A percentile compares a stretch with the other conserved stretches of the same genome.
These are phyloP conservation scores for Drepana falcataria DNA, from an alignment of 2,888 invertebrate species.

Conservation along the genomic window DNA sequence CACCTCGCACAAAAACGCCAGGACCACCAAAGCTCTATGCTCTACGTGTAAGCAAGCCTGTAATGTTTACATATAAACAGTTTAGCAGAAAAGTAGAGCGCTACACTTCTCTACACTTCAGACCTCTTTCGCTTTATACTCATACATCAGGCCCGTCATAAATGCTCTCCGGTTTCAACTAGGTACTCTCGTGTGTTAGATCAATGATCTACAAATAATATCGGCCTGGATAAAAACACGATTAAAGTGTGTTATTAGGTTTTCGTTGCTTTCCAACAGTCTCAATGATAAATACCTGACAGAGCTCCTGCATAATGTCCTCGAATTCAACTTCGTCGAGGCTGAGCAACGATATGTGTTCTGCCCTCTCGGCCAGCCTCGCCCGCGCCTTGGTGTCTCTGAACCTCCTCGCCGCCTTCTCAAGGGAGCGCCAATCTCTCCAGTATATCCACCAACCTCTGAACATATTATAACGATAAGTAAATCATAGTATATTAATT, in stretches of 20 bases:
- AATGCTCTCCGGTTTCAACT: too few species aligned
- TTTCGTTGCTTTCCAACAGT: too few species aligned
- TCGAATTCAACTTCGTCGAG: slow-evolving; percentile 77
- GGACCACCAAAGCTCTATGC: slow-evolving; percentile 74
- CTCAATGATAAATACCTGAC: slow-evolving; percentile 54
- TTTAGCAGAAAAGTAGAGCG: too few species aligned
- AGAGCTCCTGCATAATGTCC: slow-evolving; percentile 76
- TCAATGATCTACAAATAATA: too few species aligned
- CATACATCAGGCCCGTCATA: too few species aligned
- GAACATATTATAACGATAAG: background rate
- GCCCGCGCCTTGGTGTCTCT: slow-evolving; percentile 70
- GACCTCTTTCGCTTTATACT: too few species aligned
- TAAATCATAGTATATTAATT: too few species aligned
- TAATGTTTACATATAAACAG: background rate
- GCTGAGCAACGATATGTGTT: slow-evolving; percentile 68
- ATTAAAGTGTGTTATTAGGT: too few species aligned
- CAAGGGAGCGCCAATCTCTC: slow-evolving; percentile 70
- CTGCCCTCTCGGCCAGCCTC: slow-evolving; percentile 68
- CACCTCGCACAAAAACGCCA: slow-evolving; percentile 78
- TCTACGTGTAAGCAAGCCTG: slow-evolving; percentile 77
- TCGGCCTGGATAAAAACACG: too few species aligned
- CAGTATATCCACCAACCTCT: slow-evolving; percentile 75
- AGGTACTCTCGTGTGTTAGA: too few species aligned
- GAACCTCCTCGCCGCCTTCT: slow-evolving; percentile 68
- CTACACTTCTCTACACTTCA: background rate